phyloP scores from a whole-genome alignment of 1,140 invertebrate genomes.

The Drosophila ironensis region DNA sequence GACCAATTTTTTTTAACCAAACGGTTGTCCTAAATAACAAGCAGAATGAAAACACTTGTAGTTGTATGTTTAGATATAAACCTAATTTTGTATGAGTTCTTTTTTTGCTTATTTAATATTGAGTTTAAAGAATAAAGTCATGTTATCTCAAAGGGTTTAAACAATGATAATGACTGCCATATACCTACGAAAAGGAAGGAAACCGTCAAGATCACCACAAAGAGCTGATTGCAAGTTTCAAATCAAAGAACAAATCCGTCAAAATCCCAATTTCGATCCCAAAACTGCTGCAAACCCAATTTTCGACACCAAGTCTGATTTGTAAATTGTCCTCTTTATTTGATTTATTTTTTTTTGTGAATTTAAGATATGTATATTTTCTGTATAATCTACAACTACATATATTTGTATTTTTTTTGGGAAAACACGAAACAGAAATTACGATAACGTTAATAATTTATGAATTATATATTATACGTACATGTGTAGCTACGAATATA shows the following conservation, averaged over 20 bases:
- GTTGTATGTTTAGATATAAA: slow-evolving; percentile 3
- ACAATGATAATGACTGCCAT: slow-evolving; percentile 72
- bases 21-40: slow-evolving; percentile 1
- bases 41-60: slow-evolving; percentile 3
- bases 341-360: slow-evolving; percentile 8
- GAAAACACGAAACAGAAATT: slow-evolving; percentile 10
- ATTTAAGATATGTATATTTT: slow-evolving; percentile 28
- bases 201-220: slow-evolving; percentile 2
- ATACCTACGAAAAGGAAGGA: slow-evolving; percentile 47
- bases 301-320: slow-evolving; percentile 42
- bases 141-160: slow-evolving; percentile 61
- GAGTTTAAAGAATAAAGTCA: slow-evolving; percentile 61
- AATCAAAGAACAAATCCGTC: slow-evolving; percentile 3
- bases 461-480: slow-evolving; percentile 13
- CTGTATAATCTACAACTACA: neutral
- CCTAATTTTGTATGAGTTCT: slow-evolving; percentile 13
- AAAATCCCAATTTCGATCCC: neutral
- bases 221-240: slow-evolving; percentile 3
- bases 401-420: slow-evolving; percentile 18
- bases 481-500: slow-evolving; percentile 56
- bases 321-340: slow-evolving; percentile 30
- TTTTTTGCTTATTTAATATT: slow-evolving; percentile 45
- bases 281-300: slow-evolving; percentile 2
- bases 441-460: slow-evolving; percentile 30
- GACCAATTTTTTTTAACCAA: slow-evolving; percentile 21